Conservation (phyloP, 2,797 vertebrate genomes). For the Peromyscus nudipes region DNA sequence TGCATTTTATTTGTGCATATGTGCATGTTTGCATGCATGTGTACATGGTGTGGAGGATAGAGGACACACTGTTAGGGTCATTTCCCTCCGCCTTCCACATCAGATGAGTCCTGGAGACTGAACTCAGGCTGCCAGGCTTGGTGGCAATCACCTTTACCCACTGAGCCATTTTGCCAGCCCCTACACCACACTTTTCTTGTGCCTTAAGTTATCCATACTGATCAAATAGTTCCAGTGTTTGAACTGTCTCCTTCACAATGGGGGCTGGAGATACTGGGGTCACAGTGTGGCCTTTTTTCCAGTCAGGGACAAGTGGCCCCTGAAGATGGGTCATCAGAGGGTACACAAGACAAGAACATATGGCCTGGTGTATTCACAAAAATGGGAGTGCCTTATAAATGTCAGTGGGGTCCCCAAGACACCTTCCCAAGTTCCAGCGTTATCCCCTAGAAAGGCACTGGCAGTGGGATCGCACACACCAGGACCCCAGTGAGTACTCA, state of each 20-base stretch:
- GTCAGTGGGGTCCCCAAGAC: background rate
- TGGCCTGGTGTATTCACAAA: background rate
- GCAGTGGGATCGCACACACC: accelerated
- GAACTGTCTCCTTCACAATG: background rate
- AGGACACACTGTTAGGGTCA: too few relatives aligned
- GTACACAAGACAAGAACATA: background rate
- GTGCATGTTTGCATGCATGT: background rate
- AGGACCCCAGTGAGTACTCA: too few relatives aligned
- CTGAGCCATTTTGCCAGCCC: background rate
- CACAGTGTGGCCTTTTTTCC: background rate
- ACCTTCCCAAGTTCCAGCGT: too few relatives aligned
- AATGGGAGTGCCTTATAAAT: accelerated
- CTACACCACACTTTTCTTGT: too few relatives aligned
- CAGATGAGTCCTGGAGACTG: background rate
- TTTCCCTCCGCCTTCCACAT: background rate
- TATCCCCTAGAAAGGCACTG: background rate
- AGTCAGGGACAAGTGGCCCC: background rate
- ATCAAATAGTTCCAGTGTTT: accelerated
- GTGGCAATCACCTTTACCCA: background rate
- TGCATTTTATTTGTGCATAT: background rate
- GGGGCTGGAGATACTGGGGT: too few relatives aligned
- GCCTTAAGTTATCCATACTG: background rate
- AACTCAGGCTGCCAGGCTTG: background rate
- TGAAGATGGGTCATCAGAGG: background rate
- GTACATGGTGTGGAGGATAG: background rate